A percentile compares a stretch with the other conserved stretches of the same genome.
Conservation (phyloP, 1,140 invertebrate species). For the Sipha flava region DNA sequence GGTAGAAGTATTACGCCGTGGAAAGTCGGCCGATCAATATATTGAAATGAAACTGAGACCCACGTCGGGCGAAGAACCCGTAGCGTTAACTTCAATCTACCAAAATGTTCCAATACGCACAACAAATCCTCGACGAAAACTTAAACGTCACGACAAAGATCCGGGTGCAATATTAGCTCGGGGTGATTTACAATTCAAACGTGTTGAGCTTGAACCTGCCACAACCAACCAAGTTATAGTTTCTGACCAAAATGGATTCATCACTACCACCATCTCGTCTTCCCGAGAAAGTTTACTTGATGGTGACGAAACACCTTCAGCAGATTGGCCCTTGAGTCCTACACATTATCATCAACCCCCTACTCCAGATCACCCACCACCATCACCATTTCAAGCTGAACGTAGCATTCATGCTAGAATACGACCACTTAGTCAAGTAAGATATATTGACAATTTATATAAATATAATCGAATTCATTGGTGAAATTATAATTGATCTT, state of each 20-base stretch:
- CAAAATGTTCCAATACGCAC: constrained; percentile 62
- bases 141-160: constrained; percentile 53
- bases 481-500: neutral
- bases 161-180: constrained; percentile 44
- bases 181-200: constrained; percentile 47
- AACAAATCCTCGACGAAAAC: constrained; percentile 61
- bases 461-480: neutral
- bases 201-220: constrained; percentile 40
- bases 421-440: constrained; percentile 77
- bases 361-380: constrained; percentile 88
- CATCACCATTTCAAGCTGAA: constrained; percentile 81
- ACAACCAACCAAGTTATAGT: constrained; percentile 38
- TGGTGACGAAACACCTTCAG: constrained; percentile 41
- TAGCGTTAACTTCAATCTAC: constrained; percentile 62
- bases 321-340: constrained; percentile 56
- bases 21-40: constrained; percentile 65
- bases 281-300: constrained; percentile 57
- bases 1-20: constrained; percentile 55
- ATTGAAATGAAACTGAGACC: constrained; percentile 58
- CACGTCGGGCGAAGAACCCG: constrained; percentile 53
- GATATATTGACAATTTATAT: constrained; percentile 35
- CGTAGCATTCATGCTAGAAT: constrained; percentile 83
- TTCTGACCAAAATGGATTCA: constrained; percentile 43
- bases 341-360: constrained; percentile 85
- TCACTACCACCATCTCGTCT: constrained; percentile 50